Evolutionary conservation across 2,797 vertebrate species (phyloP).

Genomic region (Rhinella marina): DNA sequence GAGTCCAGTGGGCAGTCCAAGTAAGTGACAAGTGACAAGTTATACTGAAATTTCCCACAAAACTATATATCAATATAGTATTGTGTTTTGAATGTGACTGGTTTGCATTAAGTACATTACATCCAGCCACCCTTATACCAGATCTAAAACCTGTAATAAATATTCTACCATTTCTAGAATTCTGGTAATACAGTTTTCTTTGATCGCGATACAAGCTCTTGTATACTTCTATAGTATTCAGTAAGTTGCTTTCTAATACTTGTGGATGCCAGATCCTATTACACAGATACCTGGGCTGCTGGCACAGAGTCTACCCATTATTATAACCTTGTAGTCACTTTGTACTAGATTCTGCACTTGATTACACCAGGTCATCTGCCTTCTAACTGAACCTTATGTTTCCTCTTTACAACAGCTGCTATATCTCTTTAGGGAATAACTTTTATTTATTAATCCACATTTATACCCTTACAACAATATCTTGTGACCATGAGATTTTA

Average conservation of each 20-base stretch:
- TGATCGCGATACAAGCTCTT: background rate
- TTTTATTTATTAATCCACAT: conserved; percentile 29
- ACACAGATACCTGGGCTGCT: background rate
- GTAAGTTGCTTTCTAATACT: background rate
- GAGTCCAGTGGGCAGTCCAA: too few species aligned
- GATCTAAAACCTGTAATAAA: too few species aligned
- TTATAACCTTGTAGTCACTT: conserved; percentile 46
- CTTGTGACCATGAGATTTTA: conserved; percentile 7
- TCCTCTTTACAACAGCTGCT: conserved; percentile 50
- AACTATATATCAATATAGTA: too few species aligned
- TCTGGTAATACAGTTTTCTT: too few species aligned
- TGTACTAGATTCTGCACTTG: conserved; percentile 38
- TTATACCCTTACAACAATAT: conserved; percentile 5
- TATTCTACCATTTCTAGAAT: too few species aligned
- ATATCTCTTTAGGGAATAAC: conserved; percentile 35
- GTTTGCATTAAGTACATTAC: too few species aligned
- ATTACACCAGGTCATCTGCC: conserved; percentile 37
- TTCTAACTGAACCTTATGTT: conserved; percentile 42
- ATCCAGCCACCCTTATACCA: too few species aligned
- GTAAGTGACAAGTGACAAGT: too few species aligned
- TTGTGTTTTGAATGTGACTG: too few species aligned
- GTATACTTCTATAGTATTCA: background rate
- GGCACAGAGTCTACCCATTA: background rate
- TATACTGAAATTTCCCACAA: too few species aligned
- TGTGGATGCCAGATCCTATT: background rate